Evolutionary conservation across 1,140 invertebrate genomes (phyloP).

Genomic region (Heliconius nattereri): DNA sequence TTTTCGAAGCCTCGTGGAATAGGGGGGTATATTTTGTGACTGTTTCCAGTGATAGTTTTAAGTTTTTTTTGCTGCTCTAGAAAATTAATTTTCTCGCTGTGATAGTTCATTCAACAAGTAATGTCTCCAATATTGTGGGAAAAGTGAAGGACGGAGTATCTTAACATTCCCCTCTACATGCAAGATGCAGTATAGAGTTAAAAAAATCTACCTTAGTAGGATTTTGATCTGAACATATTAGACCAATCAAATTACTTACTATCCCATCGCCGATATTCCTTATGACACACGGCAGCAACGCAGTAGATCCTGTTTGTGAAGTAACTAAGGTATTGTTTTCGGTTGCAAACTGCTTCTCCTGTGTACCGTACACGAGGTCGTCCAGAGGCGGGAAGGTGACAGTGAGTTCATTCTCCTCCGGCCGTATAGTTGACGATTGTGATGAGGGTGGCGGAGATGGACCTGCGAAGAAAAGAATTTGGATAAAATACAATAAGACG

Average conservation of each 20-base stretch:
- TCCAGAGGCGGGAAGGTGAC: constrained; percentile 75
- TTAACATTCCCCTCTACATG: no score
- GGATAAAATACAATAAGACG: no score
- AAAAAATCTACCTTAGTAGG: no score
- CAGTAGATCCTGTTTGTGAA: constrained; percentile 91
- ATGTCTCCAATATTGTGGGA: not conserved
- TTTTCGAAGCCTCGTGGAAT: no score
- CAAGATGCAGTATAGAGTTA: no score
- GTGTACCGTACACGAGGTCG: constrained; percentile 56
- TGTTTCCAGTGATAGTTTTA: no score
- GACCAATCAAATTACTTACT: constrained; percentile 82
- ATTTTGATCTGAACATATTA: no score
- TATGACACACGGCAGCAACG: constrained; percentile 90
- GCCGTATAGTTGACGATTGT: constrained; percentile 49
- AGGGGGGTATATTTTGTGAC: no score
- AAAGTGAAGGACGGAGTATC: no score
- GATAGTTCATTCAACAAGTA: not conserved
- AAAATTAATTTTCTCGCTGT: not conserved
- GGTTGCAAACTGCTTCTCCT: constrained; percentile 87
- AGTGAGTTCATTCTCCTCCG: constrained; percentile 73
- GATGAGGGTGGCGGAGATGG: constrained; percentile 50
- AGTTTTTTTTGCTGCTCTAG: not conserved
- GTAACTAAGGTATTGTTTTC: constrained; percentile 90
- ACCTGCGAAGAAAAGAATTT: constrained; percentile 42
- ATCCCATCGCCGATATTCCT: constrained; percentile 92